Evolutionary conservation across 2,797 vertebrate species (phyloP).

Genomic region (Prunella strophiata): DNA sequence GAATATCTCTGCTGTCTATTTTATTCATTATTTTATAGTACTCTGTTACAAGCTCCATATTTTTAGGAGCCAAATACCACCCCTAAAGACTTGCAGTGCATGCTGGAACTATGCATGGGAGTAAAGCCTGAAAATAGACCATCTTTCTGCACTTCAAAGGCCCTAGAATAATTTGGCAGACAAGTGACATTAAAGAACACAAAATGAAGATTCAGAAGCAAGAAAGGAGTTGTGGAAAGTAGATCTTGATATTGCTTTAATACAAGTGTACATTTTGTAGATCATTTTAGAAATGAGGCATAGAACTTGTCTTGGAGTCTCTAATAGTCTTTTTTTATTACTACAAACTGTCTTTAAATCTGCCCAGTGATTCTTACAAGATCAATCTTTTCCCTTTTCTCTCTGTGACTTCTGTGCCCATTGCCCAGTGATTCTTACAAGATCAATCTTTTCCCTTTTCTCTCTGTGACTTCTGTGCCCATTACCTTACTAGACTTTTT

Average conservation of each 20-base stretch:
- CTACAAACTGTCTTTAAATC: background rate
- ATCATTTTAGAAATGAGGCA: background rate
- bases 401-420: background rate
- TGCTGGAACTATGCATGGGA: background rate
- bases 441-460: background rate
- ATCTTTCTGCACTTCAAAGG: background rate
- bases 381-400: background rate
- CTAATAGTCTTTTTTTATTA: background rate
- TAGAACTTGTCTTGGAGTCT: background rate
- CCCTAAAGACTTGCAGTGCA: background rate
- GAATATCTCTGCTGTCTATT: background rate
- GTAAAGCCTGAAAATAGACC: conserved; percentile 21
- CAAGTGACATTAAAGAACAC: conserved; percentile 1
- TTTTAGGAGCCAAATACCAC: conserved; percentile 7
- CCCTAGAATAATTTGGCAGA: background rate
- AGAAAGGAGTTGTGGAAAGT: background rate
- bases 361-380: background rate
- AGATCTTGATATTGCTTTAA: background rate
- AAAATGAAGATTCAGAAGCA: conserved; percentile 3
- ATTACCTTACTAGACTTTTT: background rate
- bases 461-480: background rate
- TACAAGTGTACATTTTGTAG: background rate
- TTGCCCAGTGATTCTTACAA: background rate
- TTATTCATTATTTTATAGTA: conserved; percentile 4
- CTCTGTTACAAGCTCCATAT: background rate